phyloP scores from a whole-genome alignment of 1,140 invertebrate genomes.

The Drosophila auraria region DNA sequence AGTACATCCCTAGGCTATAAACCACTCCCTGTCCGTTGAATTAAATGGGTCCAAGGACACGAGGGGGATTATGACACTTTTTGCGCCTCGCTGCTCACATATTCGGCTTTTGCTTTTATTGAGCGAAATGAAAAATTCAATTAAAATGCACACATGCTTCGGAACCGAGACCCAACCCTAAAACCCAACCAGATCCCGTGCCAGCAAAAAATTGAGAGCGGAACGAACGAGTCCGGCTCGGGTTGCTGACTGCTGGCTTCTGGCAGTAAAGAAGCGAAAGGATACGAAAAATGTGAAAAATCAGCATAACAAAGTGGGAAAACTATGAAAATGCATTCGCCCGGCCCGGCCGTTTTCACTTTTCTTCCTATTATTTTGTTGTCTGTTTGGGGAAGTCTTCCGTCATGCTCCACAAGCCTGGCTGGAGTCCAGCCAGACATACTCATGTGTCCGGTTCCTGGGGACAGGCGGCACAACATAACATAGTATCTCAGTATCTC shows the following conservation, averaged over 20 bases:
- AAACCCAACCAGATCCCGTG: conserved; percentile 28
- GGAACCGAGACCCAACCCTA: conserved; percentile 12
- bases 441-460: conserved; percentile 35
- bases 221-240: conserved; percentile 48
- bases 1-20: not conserved
- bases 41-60: conserved; percentile 19
- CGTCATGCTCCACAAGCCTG: conserved; percentile 48
- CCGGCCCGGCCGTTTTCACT: conserved; percentile 48
- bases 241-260: not conserved
- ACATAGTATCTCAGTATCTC: conserved; percentile 10
- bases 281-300: conserved; percentile 64
- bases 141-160: conserved; percentile 74
- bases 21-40: conserved; percentile 4
- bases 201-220: conserved; percentile 67
- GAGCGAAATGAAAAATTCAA: conserved; percentile 81
- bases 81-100: conserved; percentile 59
- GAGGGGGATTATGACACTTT: conserved; percentile 73
- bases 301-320: conserved; percentile 75
- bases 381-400: conserved; percentile 8
- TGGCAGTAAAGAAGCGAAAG: conserved; percentile 30
- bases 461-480: conserved; percentile 48
- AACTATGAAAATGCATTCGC: conserved; percentile 69
- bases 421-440: conserved; percentile 50
- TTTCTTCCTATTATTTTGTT: conserved; percentile 14
- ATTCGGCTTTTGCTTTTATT: conserved; percentile 76